Conservation (phyloP, 2,888 invertebrate genomes). For the Brachylomia viminalis region DNA sequence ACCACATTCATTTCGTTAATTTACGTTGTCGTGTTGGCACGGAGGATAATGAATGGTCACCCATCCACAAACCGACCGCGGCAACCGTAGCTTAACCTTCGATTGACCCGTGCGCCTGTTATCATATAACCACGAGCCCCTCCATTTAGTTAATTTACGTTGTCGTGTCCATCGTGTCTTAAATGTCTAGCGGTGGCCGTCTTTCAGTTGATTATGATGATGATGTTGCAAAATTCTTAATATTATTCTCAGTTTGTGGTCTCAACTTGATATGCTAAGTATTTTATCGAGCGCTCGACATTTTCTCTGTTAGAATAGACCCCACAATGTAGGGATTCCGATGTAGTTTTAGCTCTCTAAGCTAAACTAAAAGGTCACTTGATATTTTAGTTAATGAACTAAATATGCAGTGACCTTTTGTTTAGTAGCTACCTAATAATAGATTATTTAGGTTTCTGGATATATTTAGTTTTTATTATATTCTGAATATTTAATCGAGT, state of each 20-base stretch:
- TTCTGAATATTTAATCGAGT: not conserved
- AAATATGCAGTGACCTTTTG: conserved; percentile 45
- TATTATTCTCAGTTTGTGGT: not conserved
- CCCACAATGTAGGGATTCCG: conserved; percentile 31
- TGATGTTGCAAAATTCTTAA: not conserved
- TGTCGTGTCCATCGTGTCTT: not conserved
- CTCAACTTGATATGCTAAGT: not conserved
- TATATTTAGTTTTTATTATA: not conserved
- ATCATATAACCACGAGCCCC: too few species aligned
- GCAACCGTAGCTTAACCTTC: too few species aligned
- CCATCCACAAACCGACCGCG: too few species aligned
- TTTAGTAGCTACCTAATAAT: conserved; percentile 10
- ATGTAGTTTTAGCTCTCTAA: conserved; percentile 42
- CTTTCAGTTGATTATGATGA: not conserved
- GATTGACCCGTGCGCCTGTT: too few species aligned
- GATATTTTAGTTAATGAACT: conserved; percentile 48
- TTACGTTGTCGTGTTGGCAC: too few species aligned
- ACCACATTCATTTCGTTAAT: not conserved
- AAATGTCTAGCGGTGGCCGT: not conserved
- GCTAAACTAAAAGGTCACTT: conserved; percentile 46
- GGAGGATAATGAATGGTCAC: too few species aligned
- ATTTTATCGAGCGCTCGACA: conserved; percentile 32
- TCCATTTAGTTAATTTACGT: too few species aligned
- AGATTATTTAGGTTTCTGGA: not conserved
- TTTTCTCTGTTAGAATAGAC: conserved; percentile 14